A percentile compares a stretch with the other conserved stretches of the same genome.
Evolutionary conservation across 2,888 invertebrate species (phyloP).

Genomic region (Hydrotaea cyrtoneurina): DNA sequence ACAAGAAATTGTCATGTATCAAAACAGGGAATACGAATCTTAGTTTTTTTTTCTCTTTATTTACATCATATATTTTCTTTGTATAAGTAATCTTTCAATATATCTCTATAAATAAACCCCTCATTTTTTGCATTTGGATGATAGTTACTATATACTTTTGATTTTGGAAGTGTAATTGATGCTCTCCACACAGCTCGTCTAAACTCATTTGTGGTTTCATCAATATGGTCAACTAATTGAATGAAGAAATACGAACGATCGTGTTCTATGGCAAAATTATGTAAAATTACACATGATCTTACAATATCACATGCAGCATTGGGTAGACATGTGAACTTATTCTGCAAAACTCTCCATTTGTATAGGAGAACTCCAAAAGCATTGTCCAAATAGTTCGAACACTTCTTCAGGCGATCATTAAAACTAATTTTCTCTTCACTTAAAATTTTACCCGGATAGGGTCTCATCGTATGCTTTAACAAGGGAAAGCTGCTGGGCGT

Average conservation of each 20-base stretch:
- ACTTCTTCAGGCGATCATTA: constrained; percentile 55
- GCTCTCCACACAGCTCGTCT: constrained; percentile 53
- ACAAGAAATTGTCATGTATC: constrained; percentile 53
- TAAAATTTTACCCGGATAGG: constrained; percentile 55
- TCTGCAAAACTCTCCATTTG: constrained; percentile 62
- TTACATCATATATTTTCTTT: constrained; percentile 42
- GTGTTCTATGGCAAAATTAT: constrained; percentile 62
- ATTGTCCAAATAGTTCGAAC: constrained; percentile 46
- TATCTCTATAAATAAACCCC: constrained; percentile 57
- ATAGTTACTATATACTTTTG: constrained; percentile 45
- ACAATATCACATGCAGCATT: constrained; percentile 45
- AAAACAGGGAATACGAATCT: not conserved
- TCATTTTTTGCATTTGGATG: constrained; percentile 46
- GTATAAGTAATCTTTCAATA: constrained; percentile 65
- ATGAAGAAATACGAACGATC: constrained; percentile 53
- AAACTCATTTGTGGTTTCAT: constrained; percentile 41
- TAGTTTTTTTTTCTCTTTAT: constrained; percentile 29
- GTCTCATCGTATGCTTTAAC: constrained; percentile 51
- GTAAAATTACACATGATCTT: constrained; percentile 57
- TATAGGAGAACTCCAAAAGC: constrained; percentile 55
- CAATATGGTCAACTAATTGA: constrained; percentile 52
- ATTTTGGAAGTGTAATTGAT: constrained; percentile 42
- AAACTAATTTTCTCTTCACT: constrained; percentile 51
- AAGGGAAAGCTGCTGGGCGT: constrained; percentile 53
- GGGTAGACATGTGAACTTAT: constrained; percentile 56